Percentiles rank a stretch among this genome's conserved stretches.
These are phyloP conservation scores for Sylvicapra grimmia DNA, from an alignment of 2,113 vertebrate genomes.

Conservation along the genomic window DNA sequence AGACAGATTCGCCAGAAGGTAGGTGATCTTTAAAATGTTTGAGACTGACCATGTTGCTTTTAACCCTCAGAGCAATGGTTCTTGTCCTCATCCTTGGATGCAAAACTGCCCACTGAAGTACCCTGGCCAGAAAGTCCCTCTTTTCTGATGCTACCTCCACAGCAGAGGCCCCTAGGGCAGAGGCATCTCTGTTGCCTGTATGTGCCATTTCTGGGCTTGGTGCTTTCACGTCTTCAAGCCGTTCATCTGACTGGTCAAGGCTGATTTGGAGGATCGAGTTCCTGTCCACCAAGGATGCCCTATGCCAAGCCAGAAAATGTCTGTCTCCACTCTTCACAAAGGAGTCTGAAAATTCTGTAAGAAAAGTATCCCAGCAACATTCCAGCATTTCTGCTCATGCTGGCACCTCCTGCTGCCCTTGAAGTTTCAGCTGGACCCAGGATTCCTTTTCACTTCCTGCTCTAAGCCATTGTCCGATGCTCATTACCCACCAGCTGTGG, in stretches of 20 bases:
- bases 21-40: slow-evolving; percentile 19
- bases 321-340: not conserved
- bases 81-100: not conserved
- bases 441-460: slow-evolving; percentile 31
- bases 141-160: not conserved
- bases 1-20: slow-evolving; percentile 23
- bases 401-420: not conserved
- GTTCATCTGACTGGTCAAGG: not conserved
- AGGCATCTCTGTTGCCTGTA: not conserved
- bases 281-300: not conserved
- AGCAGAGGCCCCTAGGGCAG: slow-evolving; percentile 22
- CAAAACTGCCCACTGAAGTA: not conserved
- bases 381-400: not conserved
- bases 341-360: not conserved
- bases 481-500: slow-evolving; percentile 23
- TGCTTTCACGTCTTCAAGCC: not conserved
- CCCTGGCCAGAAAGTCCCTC: not conserved
- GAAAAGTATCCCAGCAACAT: not conserved
- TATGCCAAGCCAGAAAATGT: not conserved
- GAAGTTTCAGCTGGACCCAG: not conserved
- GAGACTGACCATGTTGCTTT: slow-evolving; percentile 19
- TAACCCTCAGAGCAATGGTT: not conserved
- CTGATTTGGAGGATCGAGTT: not conserved
- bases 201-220: not conserved
- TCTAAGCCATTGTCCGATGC: not conserved